Evolutionary conservation across 2,888 invertebrate species (phyloP).

Genomic region (Monopis laevigella): DNA sequence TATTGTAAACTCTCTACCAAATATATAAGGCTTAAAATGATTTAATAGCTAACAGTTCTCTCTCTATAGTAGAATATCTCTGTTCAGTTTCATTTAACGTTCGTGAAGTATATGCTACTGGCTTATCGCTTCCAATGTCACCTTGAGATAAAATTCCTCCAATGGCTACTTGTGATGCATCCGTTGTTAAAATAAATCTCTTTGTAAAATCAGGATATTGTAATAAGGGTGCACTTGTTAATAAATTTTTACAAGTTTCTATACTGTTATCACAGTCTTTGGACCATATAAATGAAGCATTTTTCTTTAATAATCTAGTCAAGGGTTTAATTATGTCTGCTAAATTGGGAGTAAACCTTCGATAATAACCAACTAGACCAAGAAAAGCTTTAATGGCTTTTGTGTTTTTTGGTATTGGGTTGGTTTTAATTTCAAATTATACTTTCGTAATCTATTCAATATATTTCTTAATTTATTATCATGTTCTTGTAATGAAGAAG

Average conservation of each 20-base stretch:
- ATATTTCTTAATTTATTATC: slow-evolving; percentile 25
- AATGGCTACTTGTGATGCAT: slow-evolving; percentile 23
- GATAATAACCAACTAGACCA: slow-evolving; percentile 27
- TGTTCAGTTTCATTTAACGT: slow-evolving; percentile 16
- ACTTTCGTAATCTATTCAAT: slow-evolving; percentile 23
- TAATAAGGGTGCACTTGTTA: slow-evolving; percentile 22
- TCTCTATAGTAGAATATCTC: slow-evolving; percentile 18
- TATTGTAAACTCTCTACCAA: too few relatives aligned
- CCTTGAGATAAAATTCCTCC: slow-evolving; percentile 20
- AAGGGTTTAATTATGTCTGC: slow-evolving; percentile 26
- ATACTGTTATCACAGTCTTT: slow-evolving; percentile 21
- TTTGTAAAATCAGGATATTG: slow-evolving; percentile 21
- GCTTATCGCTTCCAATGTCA: slow-evolving; percentile 18
- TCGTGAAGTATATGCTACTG: slow-evolving; percentile 17
- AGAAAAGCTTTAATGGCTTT: slow-evolving; percentile 29
- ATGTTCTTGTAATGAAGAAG: slow-evolving; percentile 26
- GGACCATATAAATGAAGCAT: slow-evolving; percentile 20
- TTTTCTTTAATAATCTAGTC: too few relatives aligned
- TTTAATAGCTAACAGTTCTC: slow-evolving; percentile 17
- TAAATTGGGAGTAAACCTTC: slow-evolving; percentile 25
- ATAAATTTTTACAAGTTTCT: slow-evolving; percentile 20
- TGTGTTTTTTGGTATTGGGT: slow-evolving; percentile 25
- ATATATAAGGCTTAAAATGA: slow-evolving; percentile 15
- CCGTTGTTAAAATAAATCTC: slow-evolving; percentile 25
- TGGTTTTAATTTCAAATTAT: slow-evolving; percentile 25